Evolutionary conservation across 2,113 vertebrate species (phyloP), one percentile per base, ranked within the genome.

Genomic region (Cyprinodon variegatus): DNA sequence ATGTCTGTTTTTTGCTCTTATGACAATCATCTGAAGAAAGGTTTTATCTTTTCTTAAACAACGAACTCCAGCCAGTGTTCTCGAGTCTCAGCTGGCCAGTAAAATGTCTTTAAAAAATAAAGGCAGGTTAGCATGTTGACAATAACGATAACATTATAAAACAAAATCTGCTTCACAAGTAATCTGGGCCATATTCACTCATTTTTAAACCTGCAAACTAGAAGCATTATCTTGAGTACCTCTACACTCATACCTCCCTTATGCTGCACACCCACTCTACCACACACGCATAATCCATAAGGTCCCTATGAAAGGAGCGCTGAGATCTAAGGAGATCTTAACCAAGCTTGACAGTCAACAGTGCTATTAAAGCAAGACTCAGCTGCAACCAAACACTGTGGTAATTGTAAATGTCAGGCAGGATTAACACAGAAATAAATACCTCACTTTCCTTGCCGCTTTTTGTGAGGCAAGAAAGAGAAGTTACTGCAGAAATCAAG

Each of bases 361-460:
- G 93, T 82, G 85, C 85, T 90, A 92, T 92, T 91, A 92, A 93
- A 91, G 90, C 85, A 89, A 57, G 79, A 90, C 86, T 79, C 82
- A 69, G 79, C 92, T 92, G 90, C 93, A 94, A 92, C 90, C 87
- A 86, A 94, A 92, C 92, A 90, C 85, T 87, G 85, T 75, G 65
- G 92, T 93, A 93, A 94, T 94, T 94, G 93, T 94, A 93, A 93
- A 95, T 92, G 93, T 94, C 94, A 94, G 91, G 88, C 86, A 73
- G 88, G 93, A 93, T 95, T 94, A 94, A 89, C 88, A 82, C 84
- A 85, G 83, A 91, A 92, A 93, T 91, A 93, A 94, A 93, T 92
- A 92, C 88, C 76, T 90, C 86, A 78, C 90, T 85, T 89, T 74
- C 57, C 72, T 75, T 76, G 67, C 65, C 60, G 73, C 73, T 79